Percentiles rank a stretch among this genome's conserved stretches.
Conservation (phyloP, 2,888 invertebrate species). For the Matsumyia berberina region DNA sequence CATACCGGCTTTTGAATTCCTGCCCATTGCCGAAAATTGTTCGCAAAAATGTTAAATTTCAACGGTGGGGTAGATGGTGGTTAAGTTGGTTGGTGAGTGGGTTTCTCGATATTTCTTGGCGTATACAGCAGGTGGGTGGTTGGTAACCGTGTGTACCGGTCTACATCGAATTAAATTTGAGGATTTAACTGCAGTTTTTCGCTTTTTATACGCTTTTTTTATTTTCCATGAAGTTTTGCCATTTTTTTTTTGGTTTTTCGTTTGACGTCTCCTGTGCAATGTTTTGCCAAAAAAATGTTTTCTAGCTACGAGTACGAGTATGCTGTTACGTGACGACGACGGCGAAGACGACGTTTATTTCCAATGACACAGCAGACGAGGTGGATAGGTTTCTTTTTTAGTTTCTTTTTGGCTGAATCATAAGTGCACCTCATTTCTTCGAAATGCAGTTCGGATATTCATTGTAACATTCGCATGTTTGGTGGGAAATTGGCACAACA, state of each 20-base stretch:
- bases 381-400: background rate
- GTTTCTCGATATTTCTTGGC: constrained; percentile 62
- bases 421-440: constrained; percentile 67
- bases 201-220: constrained; percentile 50
- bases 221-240: constrained; percentile 15
- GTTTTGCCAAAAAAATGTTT: constrained; percentile 69
- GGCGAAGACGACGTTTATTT: constrained; percentile 28
- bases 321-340: constrained; percentile 65
- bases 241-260: constrained; percentile 29
- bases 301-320: constrained; percentile 14
- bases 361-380: constrained; percentile 41
- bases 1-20: constrained; percentile 74
- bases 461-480: constrained; percentile 67
- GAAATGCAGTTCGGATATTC: constrained; percentile 61
- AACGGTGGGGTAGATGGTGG: background rate
- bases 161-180: constrained; percentile 60
- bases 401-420: constrained; percentile 55
- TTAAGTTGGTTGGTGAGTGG: constrained; percentile 44
- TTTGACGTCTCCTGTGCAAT: constrained; percentile 62
- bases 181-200: constrained; percentile 72
- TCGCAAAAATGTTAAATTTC: constrained; percentile 40
- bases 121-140: constrained; percentile 11
- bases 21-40: constrained; percentile 72
- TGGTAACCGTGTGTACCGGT: constrained; percentile 69
- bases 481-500: constrained; percentile 57